Conservation (phyloP, 1,140 invertebrate species). For the Drosophila nigromelanica region DNA sequence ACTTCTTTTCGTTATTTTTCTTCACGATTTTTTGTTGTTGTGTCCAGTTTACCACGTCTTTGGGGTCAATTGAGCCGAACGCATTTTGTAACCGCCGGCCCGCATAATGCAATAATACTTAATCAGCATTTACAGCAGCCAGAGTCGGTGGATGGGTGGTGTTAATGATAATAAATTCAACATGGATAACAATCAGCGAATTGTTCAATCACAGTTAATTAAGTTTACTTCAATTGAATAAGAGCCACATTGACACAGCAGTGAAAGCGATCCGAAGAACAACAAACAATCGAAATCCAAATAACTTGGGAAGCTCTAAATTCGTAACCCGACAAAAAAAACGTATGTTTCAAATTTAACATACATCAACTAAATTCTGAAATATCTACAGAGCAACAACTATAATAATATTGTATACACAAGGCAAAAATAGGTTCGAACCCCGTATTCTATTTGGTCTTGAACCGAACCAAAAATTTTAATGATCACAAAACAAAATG, state of each 20-base stretch:
- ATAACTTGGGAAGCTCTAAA: too few species aligned
- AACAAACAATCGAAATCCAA: too few species aligned
- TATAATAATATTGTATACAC: too few species aligned
- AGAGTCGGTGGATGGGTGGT: background rate
- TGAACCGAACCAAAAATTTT: too few species aligned
- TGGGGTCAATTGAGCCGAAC: conserved; percentile 72
- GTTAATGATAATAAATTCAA: conserved; percentile 77
- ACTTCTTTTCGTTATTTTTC: background rate
- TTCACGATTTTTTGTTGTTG: too few species aligned
- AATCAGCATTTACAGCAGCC: conserved; percentile 67
- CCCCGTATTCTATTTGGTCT: too few species aligned
- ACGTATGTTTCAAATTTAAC: too few species aligned
- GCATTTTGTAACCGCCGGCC: conserved; percentile 65
- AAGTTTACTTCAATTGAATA: conserved; percentile 74
- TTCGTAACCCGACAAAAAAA: too few species aligned
- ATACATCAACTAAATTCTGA: too few species aligned
- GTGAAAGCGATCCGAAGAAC: background rate
- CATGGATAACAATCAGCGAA: conserved; percentile 71
- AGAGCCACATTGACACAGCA: conserved; percentile 22
- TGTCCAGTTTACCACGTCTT: conserved; percentile 5
- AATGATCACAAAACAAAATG: too few species aligned
- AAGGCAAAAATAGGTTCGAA: too few species aligned
- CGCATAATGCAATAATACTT: conserved; percentile 77
- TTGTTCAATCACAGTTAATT: conserved; percentile 73
- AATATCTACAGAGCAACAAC: too few species aligned